Conservation (phyloP, 2,797 vertebrate species). For the Echeneis naucrates region DNA sequence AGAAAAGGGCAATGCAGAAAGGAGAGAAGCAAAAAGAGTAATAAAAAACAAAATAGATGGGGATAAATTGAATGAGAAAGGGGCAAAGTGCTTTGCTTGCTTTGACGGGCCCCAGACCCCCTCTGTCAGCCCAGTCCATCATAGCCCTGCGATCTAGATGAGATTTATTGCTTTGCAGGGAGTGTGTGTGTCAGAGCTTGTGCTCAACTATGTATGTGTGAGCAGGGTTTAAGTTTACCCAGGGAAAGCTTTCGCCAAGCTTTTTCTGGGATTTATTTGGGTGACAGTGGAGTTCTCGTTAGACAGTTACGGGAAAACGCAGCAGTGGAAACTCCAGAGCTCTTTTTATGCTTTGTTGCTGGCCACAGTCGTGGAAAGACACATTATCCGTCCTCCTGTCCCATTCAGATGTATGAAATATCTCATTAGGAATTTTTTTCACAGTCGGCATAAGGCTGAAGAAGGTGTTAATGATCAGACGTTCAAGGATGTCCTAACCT, state of each 20-base stretch:
- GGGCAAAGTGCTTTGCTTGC: slow-evolving; percentile 37
- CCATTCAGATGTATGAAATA: not conserved
- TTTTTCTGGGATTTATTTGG: slow-evolving; percentile 60
- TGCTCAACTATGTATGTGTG: not conserved
- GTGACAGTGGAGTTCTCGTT: slow-evolving; percentile 58
- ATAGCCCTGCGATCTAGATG: slow-evolving; percentile 58
- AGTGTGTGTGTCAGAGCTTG: slow-evolving; percentile 24
- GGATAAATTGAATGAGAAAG: slow-evolving; percentile 36
- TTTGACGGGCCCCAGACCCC: slow-evolving; percentile 52
- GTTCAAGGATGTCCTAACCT: not conserved
- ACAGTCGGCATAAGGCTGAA: not conserved
- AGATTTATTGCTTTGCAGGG: slow-evolving; percentile 68
- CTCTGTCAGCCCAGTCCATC: slow-evolving; percentile 65
- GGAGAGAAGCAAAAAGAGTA: slow-evolving; percentile 20
- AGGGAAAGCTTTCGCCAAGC: slow-evolving; percentile 54
- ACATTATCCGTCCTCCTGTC: not conserved
- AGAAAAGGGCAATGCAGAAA: slow-evolving; percentile 9
- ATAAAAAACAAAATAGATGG: slow-evolving; percentile 37
- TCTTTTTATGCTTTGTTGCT: not conserved
- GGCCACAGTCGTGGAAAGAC: too few relatives aligned
- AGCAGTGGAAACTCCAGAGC: slow-evolving; percentile 12
- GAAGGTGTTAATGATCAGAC: not conserved
- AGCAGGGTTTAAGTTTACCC: slow-evolving; percentile 52
- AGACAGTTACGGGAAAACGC: slow-evolving; percentile 17
- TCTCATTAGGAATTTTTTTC: not conserved